A percentile compares a stretch with the other conserved stretches of the same genome.
phyloP scores from a whole-genome alignment of 2,888 invertebrate species.

The Lampropteryx suffumata region DNA sequence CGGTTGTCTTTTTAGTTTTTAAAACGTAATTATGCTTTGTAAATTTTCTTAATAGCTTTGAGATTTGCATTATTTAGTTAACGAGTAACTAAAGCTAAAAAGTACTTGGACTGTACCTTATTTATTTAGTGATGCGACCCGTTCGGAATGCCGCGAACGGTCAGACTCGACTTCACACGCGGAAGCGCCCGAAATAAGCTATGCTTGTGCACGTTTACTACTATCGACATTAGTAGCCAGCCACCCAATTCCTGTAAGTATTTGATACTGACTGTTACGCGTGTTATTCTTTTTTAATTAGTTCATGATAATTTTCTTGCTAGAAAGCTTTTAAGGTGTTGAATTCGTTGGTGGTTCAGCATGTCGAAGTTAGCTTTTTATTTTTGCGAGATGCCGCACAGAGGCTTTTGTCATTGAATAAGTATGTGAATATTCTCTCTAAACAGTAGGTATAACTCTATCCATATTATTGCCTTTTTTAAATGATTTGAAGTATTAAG shows the following conservation, averaged over 20 bases:
- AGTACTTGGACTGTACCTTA: slow-evolving; percentile 20
- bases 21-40: too few relatives aligned
- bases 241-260: slow-evolving; percentile 25
- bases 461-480: too few relatives aligned
- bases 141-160: slow-evolving; percentile 60
- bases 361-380: too few relatives aligned
- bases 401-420: too few relatives aligned
- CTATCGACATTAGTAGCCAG: slow-evolving; percentile 34
- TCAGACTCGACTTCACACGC: slow-evolving; percentile 67
- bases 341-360: slow-evolving; percentile 12
- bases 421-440: too few relatives aligned
- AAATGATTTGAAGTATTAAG: too few relatives aligned
- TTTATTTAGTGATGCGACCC: slow-evolving; percentile 42
- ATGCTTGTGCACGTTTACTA: slow-evolving; percentile 56
- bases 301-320: background rate
- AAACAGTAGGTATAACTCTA: too few relatives aligned
- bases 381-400: too few relatives aligned
- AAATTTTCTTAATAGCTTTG: slow-evolving; percentile 4
- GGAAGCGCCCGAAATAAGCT: slow-evolving; percentile 79
- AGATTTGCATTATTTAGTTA: slow-evolving; percentile 17
- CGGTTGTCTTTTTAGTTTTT: too few relatives aligned
- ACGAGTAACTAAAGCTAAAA: too few relatives aligned
- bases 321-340: background rate
- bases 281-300: slow-evolving; percentile 4
- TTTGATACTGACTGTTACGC: slow-evolving; percentile 9